Evolutionary conservation across 2,888 invertebrate species (phyloP).

Genomic region (Prenolepis imparis): DNA sequence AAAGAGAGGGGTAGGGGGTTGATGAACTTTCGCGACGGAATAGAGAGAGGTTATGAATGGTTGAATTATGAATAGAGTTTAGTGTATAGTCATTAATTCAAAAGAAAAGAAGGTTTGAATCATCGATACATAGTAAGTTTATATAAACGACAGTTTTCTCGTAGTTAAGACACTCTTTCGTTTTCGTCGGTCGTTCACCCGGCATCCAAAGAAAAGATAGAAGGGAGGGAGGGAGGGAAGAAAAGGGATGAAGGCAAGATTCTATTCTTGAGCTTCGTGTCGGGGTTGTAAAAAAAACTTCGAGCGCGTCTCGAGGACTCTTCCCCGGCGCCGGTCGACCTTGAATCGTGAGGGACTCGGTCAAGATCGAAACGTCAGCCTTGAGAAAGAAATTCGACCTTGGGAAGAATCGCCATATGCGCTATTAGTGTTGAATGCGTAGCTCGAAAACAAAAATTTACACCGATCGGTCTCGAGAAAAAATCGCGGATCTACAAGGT

Average conservation of each 20-base stretch:
- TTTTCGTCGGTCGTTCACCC: conserved; percentile 65
- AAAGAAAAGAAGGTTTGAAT: conserved; percentile 74
- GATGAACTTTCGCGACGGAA: conserved; percentile 63
- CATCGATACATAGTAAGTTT: conserved; percentile 76
- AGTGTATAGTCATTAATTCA: conserved; percentile 78
- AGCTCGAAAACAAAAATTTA: not conserved
- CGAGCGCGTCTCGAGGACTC: conserved; percentile 11
- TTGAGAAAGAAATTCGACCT: conserved; percentile 41
- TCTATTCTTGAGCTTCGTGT: conserved; percentile 26
- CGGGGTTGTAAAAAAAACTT: conserved; percentile 8
- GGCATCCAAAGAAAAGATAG: conserved; percentile 65
- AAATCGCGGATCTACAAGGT: not conserved
- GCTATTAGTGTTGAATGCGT: not conserved
- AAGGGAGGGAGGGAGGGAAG: not conserved
- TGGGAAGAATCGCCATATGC: conserved; percentile 4
- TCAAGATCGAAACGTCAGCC: conserved; percentile 30
- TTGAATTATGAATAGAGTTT: conserved; percentile 86
- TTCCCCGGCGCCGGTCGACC: conserved; percentile 21
- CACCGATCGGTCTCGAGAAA: not conserved
- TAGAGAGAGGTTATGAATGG: conserved; percentile 82
- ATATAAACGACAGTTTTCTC: conserved; percentile 67
- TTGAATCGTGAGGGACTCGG: conserved; percentile 38
- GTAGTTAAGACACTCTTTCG: conserved; percentile 72
- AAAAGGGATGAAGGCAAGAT: conserved; percentile 13
- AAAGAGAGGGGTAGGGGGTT: not conserved